Evolutionary conservation across 2,113 vertebrate species (phyloP).

Genomic region (Channa argus): DNA sequence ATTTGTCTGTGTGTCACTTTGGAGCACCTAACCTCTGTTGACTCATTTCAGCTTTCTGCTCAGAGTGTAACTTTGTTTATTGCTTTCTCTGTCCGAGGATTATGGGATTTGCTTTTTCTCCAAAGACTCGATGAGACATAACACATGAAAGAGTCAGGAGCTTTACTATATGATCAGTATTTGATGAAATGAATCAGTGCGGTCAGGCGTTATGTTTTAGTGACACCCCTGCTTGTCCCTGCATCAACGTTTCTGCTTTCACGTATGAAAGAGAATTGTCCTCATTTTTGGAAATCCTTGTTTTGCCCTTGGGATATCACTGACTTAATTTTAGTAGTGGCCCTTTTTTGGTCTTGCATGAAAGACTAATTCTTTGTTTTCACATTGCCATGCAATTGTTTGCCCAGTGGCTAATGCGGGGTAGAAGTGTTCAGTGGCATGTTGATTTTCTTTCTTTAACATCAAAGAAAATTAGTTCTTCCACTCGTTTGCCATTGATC

Average conservation of each 20-base stretch:
- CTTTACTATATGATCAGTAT: constrained; percentile 5
- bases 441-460: constrained; percentile 29
- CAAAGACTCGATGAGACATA: constrained; percentile 24
- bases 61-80: constrained; percentile 31
- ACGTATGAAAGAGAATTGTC: constrained; percentile 19
- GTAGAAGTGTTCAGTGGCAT: neutral
- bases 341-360: constrained; percentile 4
- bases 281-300: constrained; percentile 20
- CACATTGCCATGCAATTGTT: constrained; percentile 13
- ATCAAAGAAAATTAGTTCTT: constrained; percentile 28
- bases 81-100: constrained; percentile 49
- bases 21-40: constrained; percentile 36
- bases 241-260: constrained; percentile 24
- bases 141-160: neutral
- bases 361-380: constrained; percentile 43
- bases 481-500: constrained; percentile 19
- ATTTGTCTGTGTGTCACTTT: neutral
- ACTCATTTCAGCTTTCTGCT: constrained; percentile 37
- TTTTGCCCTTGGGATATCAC: neutral
- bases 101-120: constrained; percentile 54
- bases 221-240: constrained; percentile 14
- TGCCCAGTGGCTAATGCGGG: constrained; percentile 26
- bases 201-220: constrained; percentile 17
- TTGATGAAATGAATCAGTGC: constrained; percentile 23
- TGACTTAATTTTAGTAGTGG: constrained; percentile 16